These are phyloP conservation scores for Sinocyclocheilus rhinocerous DNA, from an alignment of 2,113 vertebrate genomes.

Conservation along the genomic window DNA sequence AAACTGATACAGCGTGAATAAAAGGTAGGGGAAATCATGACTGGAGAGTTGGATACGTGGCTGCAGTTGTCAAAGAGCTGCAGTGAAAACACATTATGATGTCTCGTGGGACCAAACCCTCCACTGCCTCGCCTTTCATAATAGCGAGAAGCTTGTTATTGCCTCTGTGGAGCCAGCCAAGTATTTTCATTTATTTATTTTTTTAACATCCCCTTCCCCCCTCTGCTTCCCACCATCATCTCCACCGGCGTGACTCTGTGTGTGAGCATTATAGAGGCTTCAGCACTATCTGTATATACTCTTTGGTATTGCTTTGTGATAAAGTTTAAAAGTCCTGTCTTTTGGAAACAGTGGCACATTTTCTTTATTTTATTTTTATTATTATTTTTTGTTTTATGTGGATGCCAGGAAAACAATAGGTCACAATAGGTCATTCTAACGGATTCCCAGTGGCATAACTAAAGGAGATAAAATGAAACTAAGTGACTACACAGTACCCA, in stretches of 20 bases:
- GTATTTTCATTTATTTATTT: constrained; percentile 20
- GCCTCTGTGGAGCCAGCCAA: constrained; percentile 43
- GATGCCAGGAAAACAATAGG: neutral
- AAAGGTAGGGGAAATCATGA: constrained; percentile 35
- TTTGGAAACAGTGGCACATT: neutral
- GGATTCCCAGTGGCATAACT: neutral
- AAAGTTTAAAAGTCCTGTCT: neutral
- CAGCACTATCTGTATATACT: neutral
- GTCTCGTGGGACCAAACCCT: constrained; percentile 48
- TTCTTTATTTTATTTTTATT: neutral
- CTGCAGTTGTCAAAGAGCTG: constrained; percentile 42
- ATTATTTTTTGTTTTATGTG: neutral
- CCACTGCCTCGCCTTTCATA: constrained; percentile 50
- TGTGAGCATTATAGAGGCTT: constrained; percentile 4
- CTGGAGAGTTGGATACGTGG: constrained; percentile 30
- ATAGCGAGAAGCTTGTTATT: constrained; percentile 52
- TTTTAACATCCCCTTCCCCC: neutral
- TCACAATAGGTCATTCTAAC: neutral
- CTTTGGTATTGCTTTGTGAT: constrained; percentile 21
- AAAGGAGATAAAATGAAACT: neutral
- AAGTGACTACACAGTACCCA: too few species aligned
- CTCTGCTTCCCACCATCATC: neutral
- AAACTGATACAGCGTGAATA: constrained; percentile 44
- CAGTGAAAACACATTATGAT: constrained; percentile 57
- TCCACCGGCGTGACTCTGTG: neutral